Evolutionary conservation across 1,140 invertebrate species (phyloP), one percentile per base, ranked within the genome.

Genomic region (Musca domestica): DNA sequence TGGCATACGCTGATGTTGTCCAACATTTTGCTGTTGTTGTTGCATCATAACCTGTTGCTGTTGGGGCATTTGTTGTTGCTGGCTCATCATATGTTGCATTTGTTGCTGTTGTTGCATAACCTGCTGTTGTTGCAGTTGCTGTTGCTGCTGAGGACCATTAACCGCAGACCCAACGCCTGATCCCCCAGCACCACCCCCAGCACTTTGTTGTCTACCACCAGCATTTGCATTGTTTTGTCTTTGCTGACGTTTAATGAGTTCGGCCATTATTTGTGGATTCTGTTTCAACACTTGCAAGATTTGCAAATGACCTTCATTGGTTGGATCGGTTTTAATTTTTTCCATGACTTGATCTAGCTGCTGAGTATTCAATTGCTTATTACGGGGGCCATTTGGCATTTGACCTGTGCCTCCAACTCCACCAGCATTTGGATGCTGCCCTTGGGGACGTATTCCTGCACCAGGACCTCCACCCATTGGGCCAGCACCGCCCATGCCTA

Each of bases 201-300:
- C n/a, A n/a, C n/a, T n/a, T 12, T 34, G 27, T 34, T 20, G 27
- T 41, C 10, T 2, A 22, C 71, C 75, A 70, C 78, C 72, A 54
- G 74, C 74, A 30, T 70, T 70, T 20, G 74, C 74, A 77, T 83
- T 77, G 6, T 78, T 72, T 73, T 83, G 77, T 68, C 80, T 81
- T 64, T 83, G 78, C 84, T 93, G 90, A 80, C 93, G 86, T 83
- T 96, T 96, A 65, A 98, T 95, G 77, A 98, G 96, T 58, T 95
- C 94, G 66, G 96, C 95, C 95, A 98, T 98, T 12, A 98, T 85
- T 69, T 94, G 94, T 52, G 96, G 96, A 86, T 98, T 96, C 54
- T 91, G 91, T 83, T 96, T 97, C 52, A 98, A 88, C 74, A 98
- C 96, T 73, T 91, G 89, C 25, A 98, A 85, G 63, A 98, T 94